Percentiles rank a stretch among this genome's conserved stretches.
phyloP scores from a whole-genome alignment of 2,113 vertebrate species.

The Mus spicilegus region DNA sequence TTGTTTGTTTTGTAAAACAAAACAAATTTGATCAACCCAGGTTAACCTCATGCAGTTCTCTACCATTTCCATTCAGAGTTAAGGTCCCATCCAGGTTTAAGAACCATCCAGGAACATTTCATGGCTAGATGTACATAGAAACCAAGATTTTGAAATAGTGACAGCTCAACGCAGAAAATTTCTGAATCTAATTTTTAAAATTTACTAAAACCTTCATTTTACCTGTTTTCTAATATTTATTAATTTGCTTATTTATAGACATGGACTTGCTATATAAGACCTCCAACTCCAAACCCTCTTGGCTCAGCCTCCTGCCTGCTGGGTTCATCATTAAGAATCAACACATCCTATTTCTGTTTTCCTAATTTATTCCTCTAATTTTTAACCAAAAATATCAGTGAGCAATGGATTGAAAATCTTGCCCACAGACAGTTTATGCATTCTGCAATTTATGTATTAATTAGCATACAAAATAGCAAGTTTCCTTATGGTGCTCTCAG shows the following conservation, averaged over 20 bases:
- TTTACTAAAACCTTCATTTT: neutral
- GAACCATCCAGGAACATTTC: neutral
- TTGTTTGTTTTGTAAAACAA: neutral
- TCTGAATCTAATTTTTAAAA: constrained; percentile 56
- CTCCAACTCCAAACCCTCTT: neutral
- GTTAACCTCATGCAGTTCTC: neutral
- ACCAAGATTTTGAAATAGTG: constrained; percentile 21
- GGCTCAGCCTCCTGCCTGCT: neutral
- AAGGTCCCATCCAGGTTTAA: neutral
- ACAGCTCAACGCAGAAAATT: neutral
- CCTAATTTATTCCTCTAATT: neutral
- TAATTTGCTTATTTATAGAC: neutral
- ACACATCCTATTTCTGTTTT: neutral
- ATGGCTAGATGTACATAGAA: neutral
- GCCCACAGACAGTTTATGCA: neutral
- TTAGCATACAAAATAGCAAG: neutral
- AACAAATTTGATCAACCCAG: neutral
- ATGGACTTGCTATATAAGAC: neutral
- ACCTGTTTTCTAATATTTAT: neutral
- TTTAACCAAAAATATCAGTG: constrained; percentile 1
- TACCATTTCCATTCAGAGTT: neutral
- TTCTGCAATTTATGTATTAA: neutral
- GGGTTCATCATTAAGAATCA: neutral
- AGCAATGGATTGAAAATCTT: constrained; percentile 1
- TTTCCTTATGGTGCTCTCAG: neutral